Evolutionary conservation across 2,888 invertebrate genomes (phyloP).

Genomic region (Hydropsyche betteni): DNA sequence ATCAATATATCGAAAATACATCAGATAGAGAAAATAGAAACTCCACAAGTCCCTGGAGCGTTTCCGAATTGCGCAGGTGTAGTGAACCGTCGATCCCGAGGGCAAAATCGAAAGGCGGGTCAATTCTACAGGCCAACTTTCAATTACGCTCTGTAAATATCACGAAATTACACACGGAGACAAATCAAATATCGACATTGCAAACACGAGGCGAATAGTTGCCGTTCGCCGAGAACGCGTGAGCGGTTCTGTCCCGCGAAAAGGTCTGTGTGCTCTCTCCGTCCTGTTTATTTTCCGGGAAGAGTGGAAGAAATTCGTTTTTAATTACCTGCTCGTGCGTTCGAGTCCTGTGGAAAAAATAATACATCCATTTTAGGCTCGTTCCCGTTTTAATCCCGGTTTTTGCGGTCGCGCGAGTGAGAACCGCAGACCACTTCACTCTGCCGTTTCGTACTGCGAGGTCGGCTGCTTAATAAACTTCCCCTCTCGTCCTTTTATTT

Average conservation of each 20-base stretch:
- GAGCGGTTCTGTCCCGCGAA: no score
- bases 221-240: background rate
- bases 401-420: constrained; percentile 1
- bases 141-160: constrained; percentile 46
- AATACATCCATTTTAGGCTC: no score
- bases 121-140: constrained; percentile 32
- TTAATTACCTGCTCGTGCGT: no score
- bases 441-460: background rate
- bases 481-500: constrained; percentile 6
- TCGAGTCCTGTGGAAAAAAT: no score
- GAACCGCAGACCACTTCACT: constrained; percentile 21
- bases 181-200: constrained; percentile 38
- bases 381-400: background rate
- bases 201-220: constrained; percentile 16
- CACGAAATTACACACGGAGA: constrained; percentile 41
- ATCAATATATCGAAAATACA: no score
- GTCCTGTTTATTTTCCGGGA: no score
- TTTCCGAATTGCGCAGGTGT: background rate
- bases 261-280: no score
- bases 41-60: no score
- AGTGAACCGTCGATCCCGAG: constrained; percentile 3
- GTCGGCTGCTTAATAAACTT: no score
- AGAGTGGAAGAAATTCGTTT: no score
- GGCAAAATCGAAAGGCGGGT: background rate
- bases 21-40: no score